Percentiles rank a stretch among this genome's conserved stretches.
Evolutionary conservation across 2,888 invertebrate genomes (phyloP).

Genomic region (Archips crataeganus): DNA sequence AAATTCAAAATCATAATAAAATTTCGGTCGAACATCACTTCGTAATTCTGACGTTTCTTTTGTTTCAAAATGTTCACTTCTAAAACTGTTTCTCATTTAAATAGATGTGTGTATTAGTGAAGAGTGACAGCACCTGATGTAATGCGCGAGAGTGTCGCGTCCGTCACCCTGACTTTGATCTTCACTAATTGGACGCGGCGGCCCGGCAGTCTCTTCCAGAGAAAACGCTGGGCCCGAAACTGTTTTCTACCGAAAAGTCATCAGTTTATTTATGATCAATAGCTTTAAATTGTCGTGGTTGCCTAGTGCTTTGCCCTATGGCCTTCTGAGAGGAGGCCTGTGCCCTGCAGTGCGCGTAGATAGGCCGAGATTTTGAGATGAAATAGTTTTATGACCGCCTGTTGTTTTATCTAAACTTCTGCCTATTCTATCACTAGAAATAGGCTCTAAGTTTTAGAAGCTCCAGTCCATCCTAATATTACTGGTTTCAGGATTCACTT

Average conservation of each 20-base stretch:
- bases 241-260: not conserved
- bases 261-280: not conserved
- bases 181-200: constrained; percentile 9
- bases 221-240: not conserved
- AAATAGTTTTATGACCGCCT: no score
- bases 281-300: not conserved
- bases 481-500: no score
- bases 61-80: not conserved
- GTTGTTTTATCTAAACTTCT: not conserved
- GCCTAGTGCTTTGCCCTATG: no score
- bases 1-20: no score
- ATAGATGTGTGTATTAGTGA: not conserved
- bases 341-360: no score
- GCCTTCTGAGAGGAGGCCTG: no score
- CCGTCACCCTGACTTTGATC: constrained; percentile 20
- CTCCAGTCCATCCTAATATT: no score
- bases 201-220: constrained; percentile 15
- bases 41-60: no score
- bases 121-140: not conserved
- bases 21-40: no score
- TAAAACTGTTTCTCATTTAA: not conserved
- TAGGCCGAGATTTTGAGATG: no score
- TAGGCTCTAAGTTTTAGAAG: not conserved
- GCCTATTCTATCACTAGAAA: no score
- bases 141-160: not conserved